Percentiles rank a stretch among this genome's conserved stretches.
These are phyloP conservation scores for Furcifer pardalis DNA, from an alignment of 2,797 vertebrate genomes.

Conservation along the genomic window DNA sequence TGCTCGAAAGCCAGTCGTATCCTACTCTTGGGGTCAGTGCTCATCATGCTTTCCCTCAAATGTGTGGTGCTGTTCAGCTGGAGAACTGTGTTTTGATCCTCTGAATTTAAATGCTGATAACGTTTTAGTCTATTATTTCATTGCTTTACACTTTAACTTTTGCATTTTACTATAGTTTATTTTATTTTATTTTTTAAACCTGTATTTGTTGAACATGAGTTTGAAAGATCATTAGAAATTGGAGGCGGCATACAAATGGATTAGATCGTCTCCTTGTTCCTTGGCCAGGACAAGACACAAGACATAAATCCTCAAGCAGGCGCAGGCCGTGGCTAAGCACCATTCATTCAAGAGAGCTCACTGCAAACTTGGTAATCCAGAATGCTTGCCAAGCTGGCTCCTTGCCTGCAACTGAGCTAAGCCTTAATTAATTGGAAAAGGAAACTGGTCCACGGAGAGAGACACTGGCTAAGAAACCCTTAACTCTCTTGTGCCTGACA, in stretches of 20 bases:
- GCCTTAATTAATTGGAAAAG: constrained; percentile 43
- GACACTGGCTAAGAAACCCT: constrained; percentile 15
- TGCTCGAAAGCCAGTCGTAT: too few species aligned
- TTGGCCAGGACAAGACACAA: neutral
- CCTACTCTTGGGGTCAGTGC: too few species aligned
- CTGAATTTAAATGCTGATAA: neutral
- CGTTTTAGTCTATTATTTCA: neutral
- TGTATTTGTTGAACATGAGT: neutral
- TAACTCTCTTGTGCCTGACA: constrained; percentile 39
- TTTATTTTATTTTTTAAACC: neutral
- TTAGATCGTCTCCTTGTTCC: too few species aligned
- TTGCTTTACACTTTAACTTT: neutral
- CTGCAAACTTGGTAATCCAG: constrained; percentile 19
- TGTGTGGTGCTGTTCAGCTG: neutral
- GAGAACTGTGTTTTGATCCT: neutral
- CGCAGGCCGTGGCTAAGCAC: constrained; percentile 12
- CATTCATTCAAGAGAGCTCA: constrained; percentile 29
- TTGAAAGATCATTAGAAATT: neutral
- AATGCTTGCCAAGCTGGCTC: constrained; percentile 30
- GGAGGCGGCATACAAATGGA: neutral
- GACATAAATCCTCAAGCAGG: neutral
- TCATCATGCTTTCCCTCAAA: neutral
- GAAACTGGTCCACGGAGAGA: constrained; percentile 5
- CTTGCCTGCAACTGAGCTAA: constrained; percentile 33
- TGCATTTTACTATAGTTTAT: neutral